A percentile compares a stretch with the other conserved stretches of the same genome.
These are phyloP conservation scores for Melanostoma mellinum DNA, from an alignment of 2,888 invertebrate genomes.

Conservation along the genomic window DNA sequence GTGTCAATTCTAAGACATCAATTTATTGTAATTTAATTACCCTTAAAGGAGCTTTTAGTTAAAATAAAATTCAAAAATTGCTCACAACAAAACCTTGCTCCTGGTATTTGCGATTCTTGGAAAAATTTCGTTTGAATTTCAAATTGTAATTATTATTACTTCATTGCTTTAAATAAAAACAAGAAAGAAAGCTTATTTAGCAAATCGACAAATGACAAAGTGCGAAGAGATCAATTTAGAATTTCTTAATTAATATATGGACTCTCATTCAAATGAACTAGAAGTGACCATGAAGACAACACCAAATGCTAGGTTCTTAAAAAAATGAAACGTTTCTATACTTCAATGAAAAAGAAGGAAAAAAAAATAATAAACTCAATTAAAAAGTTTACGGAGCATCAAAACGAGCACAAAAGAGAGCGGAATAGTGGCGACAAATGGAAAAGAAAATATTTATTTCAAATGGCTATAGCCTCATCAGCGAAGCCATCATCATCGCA, in stretches of 20 bases:
- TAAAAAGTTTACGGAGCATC: constrained; percentile 68
- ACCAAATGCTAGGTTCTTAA: constrained; percentile 8
- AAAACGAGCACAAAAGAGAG: constrained; percentile 50
- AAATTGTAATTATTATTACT: no score
- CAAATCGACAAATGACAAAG: no score
- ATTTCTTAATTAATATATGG: constrained; percentile 65
- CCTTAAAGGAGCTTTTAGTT: no score
- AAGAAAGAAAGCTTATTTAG: no score
- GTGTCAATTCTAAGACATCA: no score
- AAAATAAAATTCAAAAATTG: no score
- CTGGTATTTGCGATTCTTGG: no score
- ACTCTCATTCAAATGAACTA: constrained; percentile 49
- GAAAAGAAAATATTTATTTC: constrained; percentile 13
- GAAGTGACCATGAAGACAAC: constrained; percentile 51
- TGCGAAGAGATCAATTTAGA: background rate
- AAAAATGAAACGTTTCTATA: constrained; percentile 54
- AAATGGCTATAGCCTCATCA: constrained; percentile 53
- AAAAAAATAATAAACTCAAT: constrained; percentile 62
- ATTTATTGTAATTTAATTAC: no score
- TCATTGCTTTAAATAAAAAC: no score
- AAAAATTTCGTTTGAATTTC: no score
- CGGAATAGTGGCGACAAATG: constrained; percentile 28
- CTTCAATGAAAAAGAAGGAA: constrained; percentile 31
- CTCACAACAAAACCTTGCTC: no score
- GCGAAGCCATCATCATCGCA: constrained; percentile 45